Evolutionary conservation across 1,140 invertebrate species (phyloP), one percentile per base, ranked within the genome.

Genomic region (Cyclargus thomasi): DNA sequence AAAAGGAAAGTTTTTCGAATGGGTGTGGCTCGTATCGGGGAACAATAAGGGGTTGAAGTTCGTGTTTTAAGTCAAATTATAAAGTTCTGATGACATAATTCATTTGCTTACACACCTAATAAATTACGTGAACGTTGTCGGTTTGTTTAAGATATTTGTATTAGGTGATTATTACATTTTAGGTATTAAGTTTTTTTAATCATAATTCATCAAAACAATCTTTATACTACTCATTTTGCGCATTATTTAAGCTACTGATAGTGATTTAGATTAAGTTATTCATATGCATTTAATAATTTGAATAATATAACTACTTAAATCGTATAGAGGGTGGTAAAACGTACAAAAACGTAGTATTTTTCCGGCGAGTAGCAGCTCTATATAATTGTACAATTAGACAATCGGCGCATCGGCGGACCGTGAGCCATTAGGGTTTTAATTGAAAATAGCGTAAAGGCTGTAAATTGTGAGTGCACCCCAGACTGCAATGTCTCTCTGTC

Each of bases 341-440:
- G 39, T 47, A 47, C 14, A 47, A 47, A 47, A 47, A 47, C 2
- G 6, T 4, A 47, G 39, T 47, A 47, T 47, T 47, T 47, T 47
- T 14, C 39, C 39, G 14, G 39, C 39, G 39, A 47, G 39, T 47
- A 74, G 14, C 80, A 70, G 23, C 82, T 83, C 74, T 64, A 71
- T 73, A 65, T 0, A 67, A 35, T 71, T 80, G 22, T 70, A 83
- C 82, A 82, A 86, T 88, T 86, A 88, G 85, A 90, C 81, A 85
- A 88, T 88, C 81, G 83, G 83, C 77, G 78, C 84, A 86, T 89
- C 82, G 84, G 85, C 79, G 81, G 82, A 80, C 87, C 83, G 85
- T 91, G 81, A 86, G 83, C 90, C 88, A 91, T 91, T 91, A 90
- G 84, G 81, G 83, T 82, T 90, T 89, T 91, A 91, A 91, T 91